These are phyloP conservation scores for Arge pagana DNA, from an alignment of 2,888 invertebrate species.

Conservation along the genomic window DNA sequence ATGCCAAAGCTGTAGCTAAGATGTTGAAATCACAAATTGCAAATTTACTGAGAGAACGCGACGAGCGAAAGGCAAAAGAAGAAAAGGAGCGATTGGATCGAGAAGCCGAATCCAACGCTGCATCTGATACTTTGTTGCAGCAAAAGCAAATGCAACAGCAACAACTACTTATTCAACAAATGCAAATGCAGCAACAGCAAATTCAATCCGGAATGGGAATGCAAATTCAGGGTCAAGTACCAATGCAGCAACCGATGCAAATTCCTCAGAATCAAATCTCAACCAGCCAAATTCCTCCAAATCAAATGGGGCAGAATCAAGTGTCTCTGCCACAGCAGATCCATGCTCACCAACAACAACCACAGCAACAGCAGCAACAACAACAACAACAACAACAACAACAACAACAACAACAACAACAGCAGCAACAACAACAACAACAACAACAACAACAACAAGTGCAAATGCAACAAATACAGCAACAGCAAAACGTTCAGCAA, in stretches of 20 bases:
- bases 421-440: conserved; percentile 31
- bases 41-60: conserved; percentile 69
- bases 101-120: conserved; percentile 44
- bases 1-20: conserved; percentile 87
- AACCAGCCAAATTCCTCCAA: too few relatives aligned
- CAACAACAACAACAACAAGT: conserved; percentile 53
- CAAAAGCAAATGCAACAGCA: conserved; percentile 47
- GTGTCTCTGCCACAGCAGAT: conserved; percentile 33
- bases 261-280: conserved; percentile 45
- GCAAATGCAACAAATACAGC: conserved; percentile 52
- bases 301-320: conserved; percentile 34
- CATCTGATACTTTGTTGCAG: conserved; percentile 40
- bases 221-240: conserved; percentile 36
- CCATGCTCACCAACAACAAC: conserved; percentile 15
- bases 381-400: conserved; percentile 35
- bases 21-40: conserved; percentile 88
- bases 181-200: conserved; percentile 34
- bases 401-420: conserved; percentile 33
- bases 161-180: conserved; percentile 24
- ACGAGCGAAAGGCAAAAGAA: conserved; percentile 60
- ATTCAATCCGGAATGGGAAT: conserved; percentile 36
- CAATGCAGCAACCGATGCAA: conserved; percentile 42
- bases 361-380: conserved; percentile 15
- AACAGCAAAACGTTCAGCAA: conserved; percentile 62
- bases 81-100: conserved; percentile 59